Evolutionary conservation across 2,113 vertebrate species (phyloP), one percentile per base, ranked within the genome.

Genomic region (Chaetorhynchus papuensis): DNA sequence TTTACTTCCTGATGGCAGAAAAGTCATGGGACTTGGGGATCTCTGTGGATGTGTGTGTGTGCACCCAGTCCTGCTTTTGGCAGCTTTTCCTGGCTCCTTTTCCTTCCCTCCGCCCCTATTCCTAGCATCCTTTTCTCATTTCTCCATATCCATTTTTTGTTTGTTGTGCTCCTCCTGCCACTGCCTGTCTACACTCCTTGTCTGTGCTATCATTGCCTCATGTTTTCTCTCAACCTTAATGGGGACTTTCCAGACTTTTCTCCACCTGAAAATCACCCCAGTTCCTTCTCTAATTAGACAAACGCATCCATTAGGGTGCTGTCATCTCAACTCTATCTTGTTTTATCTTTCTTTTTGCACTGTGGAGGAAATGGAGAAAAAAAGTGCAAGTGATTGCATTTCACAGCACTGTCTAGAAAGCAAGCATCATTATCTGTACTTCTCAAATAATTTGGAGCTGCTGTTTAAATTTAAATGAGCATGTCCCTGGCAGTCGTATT

Each of bases 121-220:
- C 21, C 37, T 90, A 31, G 11, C 28, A 74, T 30, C 6, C 23
- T 70, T 72, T 83, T 64, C 42, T 54, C 5, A 1, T 33, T 68
- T 54, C n/a, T 16, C 24, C 2, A 7, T 28, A 39, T 53, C 13
- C 7, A 1, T 31, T 41, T 54, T 47, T 61, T 14, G 11, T 61
- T 83, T 68, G 4, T 41, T 45, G 47, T 80, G 49, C n/a, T 65
- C 3, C 41, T 79, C 1, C 0, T 47, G 52, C 26, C 59, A 21
- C 10, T 64, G 16, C 11, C 50, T 70, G 8, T 77, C 30, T 9
- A 2, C 2, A 1, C 10, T 75, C 47, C 4, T 0, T 52, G 18
- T 41, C 39, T 78, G 15, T 49, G 17, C 45, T 56, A 6, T 45
- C 31, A 5, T 7, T 80, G 50, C 15, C 35, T 86, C 4, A 0